phyloP scores from a whole-genome alignment of 2,888 invertebrate species.

The Lingula anatina region DNA sequence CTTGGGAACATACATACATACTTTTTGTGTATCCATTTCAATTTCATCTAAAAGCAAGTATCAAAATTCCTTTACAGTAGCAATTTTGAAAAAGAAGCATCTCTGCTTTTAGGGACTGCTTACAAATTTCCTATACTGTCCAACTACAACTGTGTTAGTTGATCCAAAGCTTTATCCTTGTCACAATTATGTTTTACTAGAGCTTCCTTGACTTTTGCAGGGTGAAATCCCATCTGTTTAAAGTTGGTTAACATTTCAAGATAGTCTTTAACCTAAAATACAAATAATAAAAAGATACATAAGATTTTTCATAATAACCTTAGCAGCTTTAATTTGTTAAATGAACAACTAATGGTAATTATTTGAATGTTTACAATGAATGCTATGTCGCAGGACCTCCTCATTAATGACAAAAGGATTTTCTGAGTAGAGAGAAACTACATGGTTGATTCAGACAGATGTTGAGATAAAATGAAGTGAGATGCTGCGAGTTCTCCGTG shows the following conservation, averaged over 20 bases:
- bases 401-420: neutral
- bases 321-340: neutral
- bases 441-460: too few species aligned
- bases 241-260: slow-evolving; percentile 30
- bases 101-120: too few species aligned
- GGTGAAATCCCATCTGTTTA: slow-evolving; percentile 32
- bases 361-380: slow-evolving; percentile 3
- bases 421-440: too few species aligned
- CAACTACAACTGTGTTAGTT: too few species aligned
- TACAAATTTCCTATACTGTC: too few species aligned
- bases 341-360: neutral
- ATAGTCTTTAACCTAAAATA: slow-evolving; percentile 28
- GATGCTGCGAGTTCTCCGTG: neutral
- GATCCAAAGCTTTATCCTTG: slow-evolving; percentile 38
- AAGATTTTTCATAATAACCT: too few species aligned
- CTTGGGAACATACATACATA: too few species aligned
- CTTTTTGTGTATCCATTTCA: too few species aligned
- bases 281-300: too few species aligned
- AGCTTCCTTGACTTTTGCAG: slow-evolving; percentile 34
- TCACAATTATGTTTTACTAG: slow-evolving; percentile 30
- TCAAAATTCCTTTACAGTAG: too few species aligned
- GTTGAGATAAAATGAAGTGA: neutral
- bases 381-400: neutral
- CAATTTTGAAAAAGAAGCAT: too few species aligned
- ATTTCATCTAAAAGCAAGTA: too few species aligned